Evolutionary conservation across 2,113 vertebrate species (phyloP).

Genomic region (Oxygymnocypris stewartii): DNA sequence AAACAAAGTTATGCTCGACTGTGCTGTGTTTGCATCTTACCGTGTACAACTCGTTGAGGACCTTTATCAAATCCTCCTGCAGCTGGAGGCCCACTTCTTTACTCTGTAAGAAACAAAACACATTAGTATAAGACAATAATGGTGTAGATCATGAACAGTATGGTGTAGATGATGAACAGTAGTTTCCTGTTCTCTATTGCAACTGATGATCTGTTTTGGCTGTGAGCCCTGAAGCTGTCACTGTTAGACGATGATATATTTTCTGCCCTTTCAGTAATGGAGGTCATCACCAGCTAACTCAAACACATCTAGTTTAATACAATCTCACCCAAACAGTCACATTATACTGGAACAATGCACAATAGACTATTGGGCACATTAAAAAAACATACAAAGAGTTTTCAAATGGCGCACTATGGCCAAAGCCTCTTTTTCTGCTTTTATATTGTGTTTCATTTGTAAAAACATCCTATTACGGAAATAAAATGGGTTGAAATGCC

Average conservation of each 20-base stretch:
- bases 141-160: not conserved
- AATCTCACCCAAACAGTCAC: not conserved
- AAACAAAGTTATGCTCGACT: not conserved
- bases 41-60: slow-evolving; percentile 94
- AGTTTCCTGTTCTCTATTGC: not conserved
- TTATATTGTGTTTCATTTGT: not conserved
- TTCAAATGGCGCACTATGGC: not conserved
- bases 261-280: slow-evolving; percentile 37
- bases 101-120: slow-evolving; percentile 77
- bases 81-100: slow-evolving; percentile 96
- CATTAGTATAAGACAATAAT: slow-evolving; percentile 25
- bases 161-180: too few species aligned
- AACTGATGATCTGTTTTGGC: slow-evolving; percentile 1
- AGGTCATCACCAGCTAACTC: slow-evolving; percentile 25
- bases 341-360: not conserved
- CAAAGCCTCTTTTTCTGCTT: not conserved
- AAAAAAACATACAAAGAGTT: not conserved
- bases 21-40: slow-evolving; percentile 73
- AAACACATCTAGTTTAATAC: slow-evolving; percentile 13
- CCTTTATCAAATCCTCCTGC: slow-evolving; percentile 97
- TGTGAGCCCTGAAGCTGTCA: slow-evolving; percentile 14
- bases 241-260: slow-evolving; percentile 14
- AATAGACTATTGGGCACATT: not conserved
- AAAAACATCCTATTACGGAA: not conserved
- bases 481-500: not conserved